Base-by-base conservation (phyloP, 2,797 vertebrate species). In the Characodon lateralis region DNA sequence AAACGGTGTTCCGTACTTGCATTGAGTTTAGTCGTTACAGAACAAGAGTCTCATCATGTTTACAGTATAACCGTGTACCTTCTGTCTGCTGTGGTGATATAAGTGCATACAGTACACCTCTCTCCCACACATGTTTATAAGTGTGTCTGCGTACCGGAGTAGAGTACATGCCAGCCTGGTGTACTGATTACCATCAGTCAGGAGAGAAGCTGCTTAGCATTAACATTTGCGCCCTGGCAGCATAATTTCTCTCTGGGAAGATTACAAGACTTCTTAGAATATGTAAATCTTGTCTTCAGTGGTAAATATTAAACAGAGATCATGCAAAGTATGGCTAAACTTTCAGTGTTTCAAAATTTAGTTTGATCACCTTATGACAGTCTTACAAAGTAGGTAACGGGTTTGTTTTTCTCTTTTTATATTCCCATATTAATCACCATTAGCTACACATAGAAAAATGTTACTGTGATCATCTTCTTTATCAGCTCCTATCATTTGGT, bases 41-140 rank as follows among this genome's bases (percentile, higher is more conserved):
- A 2, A 26, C 68, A 31, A 78, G 74, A 78, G 28, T 56, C 77
- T 86, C 71, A 73, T 78, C 84, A 82, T 71, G 84, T 80, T 80
- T 72, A 26, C 53, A 43, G 74, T 74, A 63, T 78, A 13, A 55
- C 12, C 20, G 51, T 76, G 73, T 22, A 41, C 18, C 28, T 41
- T 12, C 7, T 20, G 50, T 77, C 65, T 28, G 10, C 10, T 2
- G 18, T 35, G 5, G 61, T 43, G 12, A 56, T 35, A 35, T 35
- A 35, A 31, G 13, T 24, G 71, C 43, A n/a, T 71, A 1, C 9
- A n/a, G 35, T 51, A 22, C 35, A 6, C 71, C 48, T 35, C 20
- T 41, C 66, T 72, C 20, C 2, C 2, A 59, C n/a, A 55, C 53
- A 51, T 28, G 16, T 55, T 1, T 61, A 2, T 12, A 12, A 2